A percentile compares a stretch with the other conserved stretches of the same genome.
These are phyloP conservation scores for Chrysolina americana DNA, from an alignment of 2,888 invertebrate genomes.

Conservation along the genomic window DNA sequence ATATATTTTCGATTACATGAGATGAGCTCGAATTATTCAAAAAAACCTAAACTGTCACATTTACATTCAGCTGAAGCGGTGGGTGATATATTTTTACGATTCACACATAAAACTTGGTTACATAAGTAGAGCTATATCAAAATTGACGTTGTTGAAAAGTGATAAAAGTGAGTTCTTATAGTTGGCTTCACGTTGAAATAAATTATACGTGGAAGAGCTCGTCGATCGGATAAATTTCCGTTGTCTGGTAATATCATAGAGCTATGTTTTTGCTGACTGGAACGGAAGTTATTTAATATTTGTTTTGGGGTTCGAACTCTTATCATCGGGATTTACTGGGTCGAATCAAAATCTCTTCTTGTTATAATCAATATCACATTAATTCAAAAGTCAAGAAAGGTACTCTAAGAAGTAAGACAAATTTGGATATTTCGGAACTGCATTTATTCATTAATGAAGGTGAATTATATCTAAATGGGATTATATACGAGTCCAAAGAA, in stretches of 20 bases:
- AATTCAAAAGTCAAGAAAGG: too few species aligned
- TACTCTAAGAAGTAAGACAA: too few species aligned
- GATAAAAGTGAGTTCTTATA: conserved; percentile 8
- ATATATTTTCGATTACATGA: conserved; percentile 2
- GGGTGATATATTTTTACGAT: conserved; percentile 9
- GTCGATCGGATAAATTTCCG: conserved; percentile 7
- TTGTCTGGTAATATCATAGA: neutral
- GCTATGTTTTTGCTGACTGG: neutral
- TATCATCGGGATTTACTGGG: too few species aligned
- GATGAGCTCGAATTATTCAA: neutral
- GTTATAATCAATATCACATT: too few species aligned
- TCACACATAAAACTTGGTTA: conserved; percentile 16
- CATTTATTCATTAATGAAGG: too few species aligned
- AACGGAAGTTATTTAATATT: too few species aligned
- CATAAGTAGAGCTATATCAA: conserved; percentile 2
- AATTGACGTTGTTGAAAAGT: conserved; percentile 18
- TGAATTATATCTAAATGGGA: too few species aligned
- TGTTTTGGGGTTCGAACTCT: too few species aligned
- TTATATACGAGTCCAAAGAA: too few species aligned
- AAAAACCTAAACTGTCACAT: neutral
- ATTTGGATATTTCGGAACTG: too few species aligned
- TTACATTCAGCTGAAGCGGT: neutral
- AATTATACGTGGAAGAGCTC: neutral
- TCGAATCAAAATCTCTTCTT: too few species aligned
- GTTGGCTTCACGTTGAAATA: neutral